A percentile compares a stretch with the other conserved stretches of the same genome.
phyloP scores from a whole-genome alignment of 1,140 invertebrate genomes.

The Rhopalosiphum maidis region DNA sequence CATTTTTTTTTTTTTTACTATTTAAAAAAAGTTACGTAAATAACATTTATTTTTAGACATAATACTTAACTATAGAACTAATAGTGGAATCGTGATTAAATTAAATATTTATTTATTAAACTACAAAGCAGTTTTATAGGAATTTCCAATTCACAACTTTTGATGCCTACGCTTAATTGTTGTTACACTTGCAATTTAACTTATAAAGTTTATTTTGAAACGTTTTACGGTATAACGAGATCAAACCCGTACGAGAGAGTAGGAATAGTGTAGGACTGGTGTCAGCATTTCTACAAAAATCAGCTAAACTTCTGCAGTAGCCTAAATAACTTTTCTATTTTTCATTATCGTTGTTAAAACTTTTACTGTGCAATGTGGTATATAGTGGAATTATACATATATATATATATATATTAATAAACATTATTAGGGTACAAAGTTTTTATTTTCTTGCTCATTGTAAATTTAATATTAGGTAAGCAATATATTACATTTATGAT shows the following conservation, averaged over 20 bases:
- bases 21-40: neutral
- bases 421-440: neutral
- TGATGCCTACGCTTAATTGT: neutral
- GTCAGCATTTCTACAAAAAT: neutral
- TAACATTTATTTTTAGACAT: neutral
- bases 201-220: neutral
- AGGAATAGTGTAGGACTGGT: too few relatives aligned
- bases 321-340: neutral
- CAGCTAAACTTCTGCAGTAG: neutral
- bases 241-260: neutral
- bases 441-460: neutral
- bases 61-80: neutral
- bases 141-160: neutral
- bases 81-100: neutral
- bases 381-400: neutral
- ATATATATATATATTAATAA: too few relatives aligned
- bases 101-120: neutral
- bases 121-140: neutral
- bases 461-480: neutral
- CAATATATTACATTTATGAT: neutral
- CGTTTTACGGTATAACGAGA: neutral
- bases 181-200: neutral
- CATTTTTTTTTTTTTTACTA: neutral
- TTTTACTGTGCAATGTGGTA: neutral
- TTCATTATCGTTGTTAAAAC: neutral